Conservation (phyloP, 2,888 invertebrate species). For the Cheilosia vernalis region DNA sequence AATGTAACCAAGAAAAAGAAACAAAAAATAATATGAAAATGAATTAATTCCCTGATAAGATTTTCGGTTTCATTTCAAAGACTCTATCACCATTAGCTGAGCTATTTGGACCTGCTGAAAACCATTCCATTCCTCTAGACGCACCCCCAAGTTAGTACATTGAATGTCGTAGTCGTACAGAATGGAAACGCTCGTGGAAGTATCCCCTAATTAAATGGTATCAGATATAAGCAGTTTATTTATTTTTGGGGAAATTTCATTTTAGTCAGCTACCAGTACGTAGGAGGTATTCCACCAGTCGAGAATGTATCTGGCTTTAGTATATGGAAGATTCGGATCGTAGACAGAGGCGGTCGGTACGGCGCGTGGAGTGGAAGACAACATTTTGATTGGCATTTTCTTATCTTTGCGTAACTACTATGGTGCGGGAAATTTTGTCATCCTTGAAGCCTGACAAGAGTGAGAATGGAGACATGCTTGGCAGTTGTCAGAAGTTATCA, state of each 20-base stretch:
- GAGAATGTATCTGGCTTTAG: constrained; percentile 13
- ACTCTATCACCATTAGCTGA: constrained; percentile 33
- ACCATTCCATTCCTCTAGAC: constrained; percentile 2
- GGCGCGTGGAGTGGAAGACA: constrained; percentile 37
- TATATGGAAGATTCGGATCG: not conserved
- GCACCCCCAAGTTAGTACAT: constrained; percentile 7
- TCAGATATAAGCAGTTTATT: constrained; percentile 59
- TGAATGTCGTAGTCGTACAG: constrained; percentile 8
- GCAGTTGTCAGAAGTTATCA: not conserved
- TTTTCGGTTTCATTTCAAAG: constrained; percentile 31
- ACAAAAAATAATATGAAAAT: constrained; percentile 16
- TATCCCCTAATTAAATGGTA: constrained; percentile 68
- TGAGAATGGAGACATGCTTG: constrained; percentile 13
- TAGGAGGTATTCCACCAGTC: not conserved
- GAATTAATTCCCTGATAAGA: constrained; percentile 55
- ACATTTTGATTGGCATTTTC: constrained; percentile 66
- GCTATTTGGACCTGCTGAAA: constrained; percentile 25
- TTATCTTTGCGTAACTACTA: constrained; percentile 61
- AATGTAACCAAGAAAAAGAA: constrained; percentile 4
- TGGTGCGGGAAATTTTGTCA: constrained; percentile 44
- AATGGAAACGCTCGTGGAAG: constrained; percentile 52
- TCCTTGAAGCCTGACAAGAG: constrained; percentile 51
- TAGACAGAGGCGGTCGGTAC: constrained; percentile 27
- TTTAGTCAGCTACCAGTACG: constrained; percentile 26
- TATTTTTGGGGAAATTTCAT: constrained; percentile 60